Percentiles rank a stretch among this genome's conserved stretches.
phyloP scores from a whole-genome alignment of 2,888 invertebrate genomes.

The Pristionchus arcanus region DNA sequence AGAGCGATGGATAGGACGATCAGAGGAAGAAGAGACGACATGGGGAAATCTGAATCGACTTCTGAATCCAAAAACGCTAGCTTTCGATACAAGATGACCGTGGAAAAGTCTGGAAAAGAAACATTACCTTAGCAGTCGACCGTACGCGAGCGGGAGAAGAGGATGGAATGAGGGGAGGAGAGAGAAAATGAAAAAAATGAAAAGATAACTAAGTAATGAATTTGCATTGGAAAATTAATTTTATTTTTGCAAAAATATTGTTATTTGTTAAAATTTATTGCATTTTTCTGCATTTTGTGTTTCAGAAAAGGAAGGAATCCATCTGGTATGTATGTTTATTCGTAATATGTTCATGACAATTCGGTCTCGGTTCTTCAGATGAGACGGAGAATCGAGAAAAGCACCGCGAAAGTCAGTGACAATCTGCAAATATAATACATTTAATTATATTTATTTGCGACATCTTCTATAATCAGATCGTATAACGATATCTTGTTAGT shows the following conservation, averaged over 20 bases:
- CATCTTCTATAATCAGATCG: too few relatives aligned
- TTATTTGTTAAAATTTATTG: too few relatives aligned
- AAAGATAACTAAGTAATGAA: too few relatives aligned
- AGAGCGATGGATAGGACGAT: background rate
- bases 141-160: slow-evolving; percentile 17
- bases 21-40: background rate
- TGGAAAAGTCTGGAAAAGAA: too few relatives aligned
- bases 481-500: too few relatives aligned
- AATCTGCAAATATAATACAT: background rate
- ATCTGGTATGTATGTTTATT: background rate
- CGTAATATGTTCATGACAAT: background rate
- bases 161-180: background rate
- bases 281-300: too few relatives aligned
- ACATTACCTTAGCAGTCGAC: background rate
- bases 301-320: too few relatives aligned
- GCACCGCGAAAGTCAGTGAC: background rate
- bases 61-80: too few relatives aligned
- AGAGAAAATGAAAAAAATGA: background rate
- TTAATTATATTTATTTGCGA: too few relatives aligned
- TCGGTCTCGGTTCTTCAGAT: background rate
- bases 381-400: slow-evolving; percentile 1
- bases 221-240: too few relatives aligned
- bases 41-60: background rate
- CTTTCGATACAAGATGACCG: too few relatives aligned
- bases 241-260: too few relatives aligned